Evolutionary conservation across 1,140 invertebrate genomes (phyloP).

Genomic region (Orussus abietinus): DNA sequence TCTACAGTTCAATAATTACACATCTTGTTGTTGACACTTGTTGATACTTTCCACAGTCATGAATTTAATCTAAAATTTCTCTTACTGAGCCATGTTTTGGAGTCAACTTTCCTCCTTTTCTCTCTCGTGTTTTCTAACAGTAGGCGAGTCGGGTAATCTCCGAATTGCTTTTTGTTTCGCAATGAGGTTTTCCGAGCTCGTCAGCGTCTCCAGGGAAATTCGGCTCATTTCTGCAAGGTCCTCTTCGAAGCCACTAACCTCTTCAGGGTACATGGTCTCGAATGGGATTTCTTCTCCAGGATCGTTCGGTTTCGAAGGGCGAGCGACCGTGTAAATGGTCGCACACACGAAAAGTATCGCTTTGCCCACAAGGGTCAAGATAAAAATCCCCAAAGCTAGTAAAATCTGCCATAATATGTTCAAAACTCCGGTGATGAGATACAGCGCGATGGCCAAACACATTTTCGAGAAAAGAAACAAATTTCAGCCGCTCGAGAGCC

Average conservation of each 20-base stretch:
- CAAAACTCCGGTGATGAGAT: conserved; percentile 31
- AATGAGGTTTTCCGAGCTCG: conserved; percentile 13
- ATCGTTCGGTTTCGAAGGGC: too few relatives aligned
- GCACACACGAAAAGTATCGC: conserved; percentile 31
- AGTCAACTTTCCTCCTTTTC: too few relatives aligned
- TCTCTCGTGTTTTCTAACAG: too few relatives aligned
- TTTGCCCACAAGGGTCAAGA: conserved; percentile 30
- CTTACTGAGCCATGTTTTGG: too few relatives aligned
- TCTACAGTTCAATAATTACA: too few relatives aligned
- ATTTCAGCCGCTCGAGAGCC: neutral
- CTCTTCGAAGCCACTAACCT: conserved; percentile 29
- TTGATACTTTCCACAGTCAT: too few relatives aligned
- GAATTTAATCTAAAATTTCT: too few relatives aligned
- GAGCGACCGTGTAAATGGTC: conserved; percentile 26
- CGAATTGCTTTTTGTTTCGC: neutral
- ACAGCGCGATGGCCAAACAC: conserved; percentile 42
- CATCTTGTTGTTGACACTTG: too few relatives aligned
- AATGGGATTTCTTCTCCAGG: conserved; percentile 15
- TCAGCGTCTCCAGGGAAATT: conserved; percentile 29
- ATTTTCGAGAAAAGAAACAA: conserved; percentile 20
- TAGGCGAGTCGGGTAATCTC: too few relatives aligned
- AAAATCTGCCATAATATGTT: conserved; percentile 28
- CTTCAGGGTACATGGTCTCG: conserved; percentile 36
- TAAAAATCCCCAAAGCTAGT: conserved; percentile 28
- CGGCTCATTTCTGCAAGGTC: conserved; percentile 26